phyloP scores from a whole-genome alignment of 2,888 invertebrate species.

The Spisula subtruncata region DNA sequence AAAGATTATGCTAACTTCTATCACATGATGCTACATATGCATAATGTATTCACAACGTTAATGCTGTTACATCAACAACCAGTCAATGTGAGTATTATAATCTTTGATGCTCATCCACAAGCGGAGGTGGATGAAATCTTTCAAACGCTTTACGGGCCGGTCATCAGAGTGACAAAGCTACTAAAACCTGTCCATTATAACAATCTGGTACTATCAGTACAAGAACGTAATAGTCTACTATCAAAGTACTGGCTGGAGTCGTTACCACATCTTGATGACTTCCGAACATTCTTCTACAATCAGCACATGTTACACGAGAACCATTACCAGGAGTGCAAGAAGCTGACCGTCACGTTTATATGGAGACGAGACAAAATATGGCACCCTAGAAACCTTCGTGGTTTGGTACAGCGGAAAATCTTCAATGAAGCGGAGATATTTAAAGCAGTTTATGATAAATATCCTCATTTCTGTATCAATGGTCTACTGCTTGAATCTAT shows the following conservation, averaged over 20 bases:
- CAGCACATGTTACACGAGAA: slow-evolving; percentile 39
- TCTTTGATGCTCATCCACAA: slow-evolving; percentile 63
- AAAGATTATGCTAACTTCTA: slow-evolving; percentile 66
- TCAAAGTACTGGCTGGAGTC: slow-evolving; percentile 36
- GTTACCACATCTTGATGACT: slow-evolving; percentile 58
- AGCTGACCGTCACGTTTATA: slow-evolving; percentile 56
- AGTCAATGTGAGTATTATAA: slow-evolving; percentile 36
- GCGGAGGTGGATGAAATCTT: slow-evolving; percentile 54
- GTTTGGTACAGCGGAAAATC: slow-evolving; percentile 60
- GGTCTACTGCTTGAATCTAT: slow-evolving; percentile 59
- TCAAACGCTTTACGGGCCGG: slow-evolving; percentile 54
- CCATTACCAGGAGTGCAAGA: slow-evolving; percentile 46
- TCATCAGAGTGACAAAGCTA: slow-evolving; percentile 55
- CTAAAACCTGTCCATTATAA: slow-evolving; percentile 40
- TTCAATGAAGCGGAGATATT: slow-evolving; percentile 62
- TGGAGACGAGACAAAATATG: slow-evolving; percentile 65
- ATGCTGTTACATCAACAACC: slow-evolving; percentile 59
- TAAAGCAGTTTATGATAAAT: slow-evolving; percentile 47
- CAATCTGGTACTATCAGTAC: slow-evolving; percentile 51
- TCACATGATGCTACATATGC: slow-evolving; percentile 59
- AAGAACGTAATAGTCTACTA: slow-evolving; percentile 57
- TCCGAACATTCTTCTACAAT: slow-evolving; percentile 59
- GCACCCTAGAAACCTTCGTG: slow-evolving; percentile 65
- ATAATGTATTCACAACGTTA: slow-evolving; percentile 58
- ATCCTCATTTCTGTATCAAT: slow-evolving; percentile 49